These are phyloP conservation scores for Phlogophora meticulosa DNA, from an alignment of 2,888 invertebrate species.

Conservation along the genomic window DNA sequence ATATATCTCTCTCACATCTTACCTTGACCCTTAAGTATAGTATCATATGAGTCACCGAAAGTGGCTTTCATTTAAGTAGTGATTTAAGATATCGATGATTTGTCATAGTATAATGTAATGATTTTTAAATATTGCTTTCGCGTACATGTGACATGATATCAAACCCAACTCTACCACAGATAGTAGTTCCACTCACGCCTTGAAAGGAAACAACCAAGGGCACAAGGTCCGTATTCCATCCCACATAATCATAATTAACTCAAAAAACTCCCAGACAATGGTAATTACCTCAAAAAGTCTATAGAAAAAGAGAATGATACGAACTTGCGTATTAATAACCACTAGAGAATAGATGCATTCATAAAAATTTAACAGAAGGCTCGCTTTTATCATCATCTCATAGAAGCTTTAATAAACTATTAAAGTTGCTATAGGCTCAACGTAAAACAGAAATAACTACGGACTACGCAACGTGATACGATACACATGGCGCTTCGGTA, in stretches of 20 bases:
- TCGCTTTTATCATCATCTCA: neutral
- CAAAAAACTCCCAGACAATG: constrained; percentile 59
- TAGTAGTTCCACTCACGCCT: constrained; percentile 2
- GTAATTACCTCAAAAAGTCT: constrained; percentile 59
- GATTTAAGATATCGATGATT: too few relatives aligned
- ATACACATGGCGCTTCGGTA: neutral
- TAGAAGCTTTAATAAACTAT: neutral
- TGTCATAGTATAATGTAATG: too few relatives aligned
- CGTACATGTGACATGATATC: too few relatives aligned
- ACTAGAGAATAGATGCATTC: constrained; percentile 17
- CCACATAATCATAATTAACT: constrained; percentile 56
- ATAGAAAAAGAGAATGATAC: constrained; percentile 56
- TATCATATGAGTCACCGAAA: too few relatives aligned
- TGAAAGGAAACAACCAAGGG: neutral
- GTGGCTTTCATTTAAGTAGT: too few relatives aligned
- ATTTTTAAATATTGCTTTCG: too few relatives aligned
- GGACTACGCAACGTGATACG: neutral
- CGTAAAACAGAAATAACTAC: neutral
- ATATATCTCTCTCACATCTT: too few relatives aligned
- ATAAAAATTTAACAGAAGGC: constrained; percentile 22
- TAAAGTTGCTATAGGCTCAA: neutral
- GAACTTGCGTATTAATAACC: constrained; percentile 60
- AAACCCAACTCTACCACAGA: too few relatives aligned
- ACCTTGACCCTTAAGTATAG: too few relatives aligned
- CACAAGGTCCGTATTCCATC: constrained; percentile 22